phyloP scores from a whole-genome alignment of 2,113 vertebrate genomes.

The Gopherus evgoodei region DNA sequence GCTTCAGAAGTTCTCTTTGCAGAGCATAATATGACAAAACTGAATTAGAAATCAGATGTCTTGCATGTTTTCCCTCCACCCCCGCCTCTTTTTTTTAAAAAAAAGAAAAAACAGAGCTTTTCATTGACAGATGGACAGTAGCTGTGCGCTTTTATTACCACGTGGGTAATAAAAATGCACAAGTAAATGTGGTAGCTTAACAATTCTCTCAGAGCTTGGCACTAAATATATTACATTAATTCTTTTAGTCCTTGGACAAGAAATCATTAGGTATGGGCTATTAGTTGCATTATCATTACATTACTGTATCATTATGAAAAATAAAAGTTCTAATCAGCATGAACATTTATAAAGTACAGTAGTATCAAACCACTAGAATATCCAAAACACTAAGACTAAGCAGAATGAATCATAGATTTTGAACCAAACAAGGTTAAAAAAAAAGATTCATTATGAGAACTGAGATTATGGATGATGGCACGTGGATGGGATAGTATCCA shows the following conservation, averaged over 20 bases:
- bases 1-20: background rate
- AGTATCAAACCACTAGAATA: conserved; percentile 51
- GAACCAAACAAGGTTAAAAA: conserved; percentile 56
- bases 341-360: conserved; percentile 66
- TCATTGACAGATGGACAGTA: background rate
- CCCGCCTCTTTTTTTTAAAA: no score
- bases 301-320: conserved; percentile 75
- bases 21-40: background rate
- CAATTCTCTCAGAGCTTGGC: conserved; percentile 63
- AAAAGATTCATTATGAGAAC: conserved; percentile 41
- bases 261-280: conserved; percentile 76
- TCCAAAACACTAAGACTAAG: conserved; percentile 43
- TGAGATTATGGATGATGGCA: conserved; percentile 1
- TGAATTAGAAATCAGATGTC: conserved; percentile 25
- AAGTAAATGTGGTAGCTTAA: conserved; percentile 51
- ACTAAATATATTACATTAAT: conserved; percentile 72
- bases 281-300: conserved; percentile 78
- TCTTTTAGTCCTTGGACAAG: conserved; percentile 73
- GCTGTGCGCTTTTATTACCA: conserved; percentile 41
- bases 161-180: conserved; percentile 45
- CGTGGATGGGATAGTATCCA: background rate
- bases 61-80: background rate
- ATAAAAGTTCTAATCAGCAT: conserved; percentile 73
- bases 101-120: background rate
- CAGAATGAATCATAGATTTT: conserved; percentile 38